Percentiles rank a stretch among this genome's conserved stretches.
phyloP scores from a whole-genome alignment of 1,140 invertebrate genomes.

The Heliconius melpomene region DNA sequence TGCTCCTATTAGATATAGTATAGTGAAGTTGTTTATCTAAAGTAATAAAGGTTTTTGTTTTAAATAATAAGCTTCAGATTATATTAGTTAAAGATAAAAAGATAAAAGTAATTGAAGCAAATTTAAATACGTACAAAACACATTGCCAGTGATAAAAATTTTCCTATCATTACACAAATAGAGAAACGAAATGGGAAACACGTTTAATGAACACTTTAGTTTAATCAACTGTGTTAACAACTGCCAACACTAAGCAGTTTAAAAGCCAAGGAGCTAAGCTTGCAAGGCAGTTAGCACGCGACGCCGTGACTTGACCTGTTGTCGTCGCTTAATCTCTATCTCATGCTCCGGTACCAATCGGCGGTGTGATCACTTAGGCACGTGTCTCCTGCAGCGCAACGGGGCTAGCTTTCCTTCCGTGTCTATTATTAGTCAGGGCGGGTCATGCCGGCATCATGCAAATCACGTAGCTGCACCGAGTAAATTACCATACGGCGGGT shows the following conservation, averaged over 20 bases:
- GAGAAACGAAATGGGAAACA: not conserved
- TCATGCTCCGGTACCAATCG: constrained; percentile 24
- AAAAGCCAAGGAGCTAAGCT: constrained; percentile 16
- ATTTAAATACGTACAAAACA: not conserved
- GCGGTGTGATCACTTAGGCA: constrained; percentile 58
- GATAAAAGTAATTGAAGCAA: constrained; percentile 4
- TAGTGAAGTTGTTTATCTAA: not conserved
- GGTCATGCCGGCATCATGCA: constrained; percentile 72
- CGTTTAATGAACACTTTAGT: not conserved
- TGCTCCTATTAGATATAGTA: not conserved
- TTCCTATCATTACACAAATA: not conserved
- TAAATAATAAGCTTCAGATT: constrained; percentile 2
- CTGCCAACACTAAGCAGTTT: not conserved
- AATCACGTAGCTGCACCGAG: constrained; percentile 72
- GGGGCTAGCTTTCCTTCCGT: constrained; percentile 76
- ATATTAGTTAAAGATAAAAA: constrained; percentile 5
- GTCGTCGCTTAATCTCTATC: constrained; percentile 34
- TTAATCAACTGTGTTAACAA: not conserved
- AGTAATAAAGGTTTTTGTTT: not conserved
- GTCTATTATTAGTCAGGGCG: constrained; percentile 73
- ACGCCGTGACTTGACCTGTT: constrained; percentile 30
- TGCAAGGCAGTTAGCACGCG: constrained; percentile 30
- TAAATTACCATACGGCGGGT: constrained; percentile 61
- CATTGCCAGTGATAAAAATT: not conserved
- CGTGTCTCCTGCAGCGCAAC: constrained; percentile 65